Base-by-base conservation (phyloP, 2,888 invertebrate species). In the Ormyrus labotus region DNA sequence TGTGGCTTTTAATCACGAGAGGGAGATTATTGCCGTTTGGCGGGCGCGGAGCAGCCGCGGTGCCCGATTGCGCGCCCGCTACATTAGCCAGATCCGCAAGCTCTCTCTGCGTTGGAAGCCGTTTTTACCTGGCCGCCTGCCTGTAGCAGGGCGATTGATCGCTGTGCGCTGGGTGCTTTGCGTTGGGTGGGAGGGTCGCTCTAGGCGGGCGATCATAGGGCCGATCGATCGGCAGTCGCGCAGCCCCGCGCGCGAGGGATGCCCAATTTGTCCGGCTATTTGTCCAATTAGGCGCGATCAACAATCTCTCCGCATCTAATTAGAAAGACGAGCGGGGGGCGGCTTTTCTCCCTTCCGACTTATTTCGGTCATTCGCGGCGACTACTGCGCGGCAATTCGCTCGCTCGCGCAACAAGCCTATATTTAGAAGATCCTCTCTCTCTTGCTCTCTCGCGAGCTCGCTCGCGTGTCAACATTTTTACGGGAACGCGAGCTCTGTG, bases 181-280 rank as follows among this genome's bases (percentile, higher is more conserved):
- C 34, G 34, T 4, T 34, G 34, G 34, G 34, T 34, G 34, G 34
- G 34, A 34, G 34, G 34, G 2, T 34, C 34, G 34, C 34, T 34
- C 34, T 2, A 34, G 34, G 34, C 34, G 34, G 34, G 34, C 34
- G 34, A 34, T 34, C 34, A 34, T 34, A 34, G 34, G 34, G 34
- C 34, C 34, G 34, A 34, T 34, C 34, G 34, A 34, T 34, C 34
- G 45, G 13, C 7, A 9, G 9, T 34, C 5, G 60, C 70, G 60
- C 70, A 48, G 34, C 34, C 48, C 19, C 6, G 19, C 10, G 65
- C 6, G 19, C 10, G 65, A n/a, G 78, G 55, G 64, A 60, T 63
- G 71, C 68, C 81, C 64, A 77, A 77, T 81, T 81, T 81, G 81
- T 81, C 73, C 69, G 77, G 70, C 82, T 65, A 80, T 82, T 80